Percentiles rank a stretch among this genome's conserved stretches.
phyloP scores from a whole-genome alignment of 1,140 invertebrate species.

The Caerostris darwini region DNA sequence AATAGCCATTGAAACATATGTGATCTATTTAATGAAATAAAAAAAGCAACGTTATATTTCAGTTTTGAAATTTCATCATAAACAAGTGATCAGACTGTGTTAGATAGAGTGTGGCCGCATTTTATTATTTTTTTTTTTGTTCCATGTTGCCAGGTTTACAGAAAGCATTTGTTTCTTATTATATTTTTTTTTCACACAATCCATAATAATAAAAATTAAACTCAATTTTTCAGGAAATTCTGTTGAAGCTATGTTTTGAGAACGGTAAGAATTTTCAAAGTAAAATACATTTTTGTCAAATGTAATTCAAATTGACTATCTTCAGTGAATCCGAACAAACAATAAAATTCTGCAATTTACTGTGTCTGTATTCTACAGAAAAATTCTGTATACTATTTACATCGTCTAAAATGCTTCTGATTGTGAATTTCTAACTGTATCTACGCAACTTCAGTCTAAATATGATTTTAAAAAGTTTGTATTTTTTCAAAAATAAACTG shows the following conservation, averaged over 20 bases:
- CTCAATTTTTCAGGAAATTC: not conserved
- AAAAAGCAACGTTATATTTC: too few species aligned
- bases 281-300: not conserved
- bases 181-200: too few species aligned
- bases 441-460: too few species aligned
- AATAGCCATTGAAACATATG: too few species aligned
- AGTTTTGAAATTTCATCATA: too few species aligned
- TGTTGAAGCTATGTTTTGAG: not conserved
- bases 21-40: too few species aligned
- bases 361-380: too few species aligned
- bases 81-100: too few species aligned
- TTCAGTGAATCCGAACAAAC: not conserved
- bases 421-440: too few species aligned
- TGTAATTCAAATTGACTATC: not conserved
- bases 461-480: too few species aligned
- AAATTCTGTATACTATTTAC: too few species aligned
- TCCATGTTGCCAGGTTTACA: conserved; percentile 50
- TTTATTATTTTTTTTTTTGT: conserved; percentile 16
- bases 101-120: not conserved
- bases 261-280: not conserved
- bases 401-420: too few species aligned
- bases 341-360: not conserved
- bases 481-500: not conserved
- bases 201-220: not conserved
- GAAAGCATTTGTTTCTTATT: not conserved